Conservation (phyloP, 2,797 vertebrate species). For the Astyanax mexicanus region DNA sequence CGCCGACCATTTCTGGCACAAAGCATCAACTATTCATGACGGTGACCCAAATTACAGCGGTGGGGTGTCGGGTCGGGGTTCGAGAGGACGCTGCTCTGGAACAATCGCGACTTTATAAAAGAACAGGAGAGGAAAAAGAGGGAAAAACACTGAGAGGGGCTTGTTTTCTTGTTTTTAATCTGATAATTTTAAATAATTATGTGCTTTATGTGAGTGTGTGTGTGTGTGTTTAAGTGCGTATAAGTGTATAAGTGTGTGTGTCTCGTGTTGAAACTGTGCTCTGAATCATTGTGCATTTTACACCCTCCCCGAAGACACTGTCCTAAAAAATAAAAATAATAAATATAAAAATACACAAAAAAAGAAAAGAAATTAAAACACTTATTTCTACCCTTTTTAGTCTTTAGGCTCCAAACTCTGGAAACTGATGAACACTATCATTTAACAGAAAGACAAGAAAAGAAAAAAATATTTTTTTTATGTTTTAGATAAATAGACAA, state of each 20-base stretch:
- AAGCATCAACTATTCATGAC: constrained; percentile 29
- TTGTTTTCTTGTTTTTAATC: constrained; percentile 8
- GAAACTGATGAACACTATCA: no score
- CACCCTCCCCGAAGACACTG: not conserved
- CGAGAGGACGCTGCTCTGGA: constrained; percentile 35
- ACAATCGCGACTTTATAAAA: constrained; percentile 27
- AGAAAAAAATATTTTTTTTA: no score
- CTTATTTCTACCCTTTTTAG: no score
- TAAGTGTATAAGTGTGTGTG: not conserved
- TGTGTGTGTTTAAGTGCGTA: no score
- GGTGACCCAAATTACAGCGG: constrained; percentile 36
- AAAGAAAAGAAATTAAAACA: no score
- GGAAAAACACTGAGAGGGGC: not conserved
- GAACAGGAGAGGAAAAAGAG: not conserved
- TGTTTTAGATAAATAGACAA: no score
- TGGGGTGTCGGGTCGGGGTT: constrained; percentile 34
- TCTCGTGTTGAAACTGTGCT: not conserved
- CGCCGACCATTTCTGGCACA: constrained; percentile 19
- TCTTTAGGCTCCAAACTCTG: no score
- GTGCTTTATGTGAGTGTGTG: constrained; percentile 5
- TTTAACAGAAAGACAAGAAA: no score
- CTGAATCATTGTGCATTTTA: not conserved
- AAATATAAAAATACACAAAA: no score
- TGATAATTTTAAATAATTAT: constrained; percentile 11
- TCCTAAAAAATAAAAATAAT: not conserved